Evolutionary conservation across 1,140 invertebrate species (phyloP), one percentile per base, ranked within the genome.

Genomic region (Oryctes rhinoceros): DNA sequence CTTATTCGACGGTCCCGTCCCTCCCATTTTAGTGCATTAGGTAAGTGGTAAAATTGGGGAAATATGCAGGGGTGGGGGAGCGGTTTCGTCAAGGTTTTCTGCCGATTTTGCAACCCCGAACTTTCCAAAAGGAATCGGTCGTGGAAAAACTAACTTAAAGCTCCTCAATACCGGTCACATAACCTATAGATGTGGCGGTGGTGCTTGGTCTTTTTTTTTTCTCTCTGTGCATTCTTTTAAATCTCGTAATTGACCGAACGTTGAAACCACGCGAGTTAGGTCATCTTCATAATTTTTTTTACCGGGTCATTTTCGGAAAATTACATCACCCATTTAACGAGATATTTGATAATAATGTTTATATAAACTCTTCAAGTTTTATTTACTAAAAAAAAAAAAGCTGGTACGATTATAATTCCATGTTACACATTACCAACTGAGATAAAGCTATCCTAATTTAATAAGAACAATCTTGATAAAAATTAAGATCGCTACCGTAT

Each of bases 1-100:
- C 65, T 37, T 71, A 59, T 59, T 59, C 53, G 24, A 24, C 65
- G 65, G 65, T 37, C 65, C 24, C 24, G 65, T 71, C 65, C 53
- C 65, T 71, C 65, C 65, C 65, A 71, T 71, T 71, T 71, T 71
- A 71, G 65, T 71, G 65, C 65, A 71, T 71, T 71, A 71, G 65
- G 65, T 71, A 71, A 71, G 65, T 71, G 65, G 65, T 24, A 35
- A 71, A 71, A n/a, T 7, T 15, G 5, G 53, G 15, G 53, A 59
- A 59, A n/a, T 59, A 5, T 7, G 3, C 53, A 0, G 15, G 53
- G 5, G 53, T 13, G 53, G 53, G 53, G n/a, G 49, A 4, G 47
- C 10, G 9, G 49, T 13, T 30, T 30, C 2, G 24, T 30, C 24
- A 44, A 7, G 15, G n/a, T 59, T 59, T 59, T 18, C 53, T 18